A percentile compares a stretch with the other conserved stretches of the same genome.
Conservation (phyloP, 2,888 invertebrate species). For the Drosophila bunnanda region DNA sequence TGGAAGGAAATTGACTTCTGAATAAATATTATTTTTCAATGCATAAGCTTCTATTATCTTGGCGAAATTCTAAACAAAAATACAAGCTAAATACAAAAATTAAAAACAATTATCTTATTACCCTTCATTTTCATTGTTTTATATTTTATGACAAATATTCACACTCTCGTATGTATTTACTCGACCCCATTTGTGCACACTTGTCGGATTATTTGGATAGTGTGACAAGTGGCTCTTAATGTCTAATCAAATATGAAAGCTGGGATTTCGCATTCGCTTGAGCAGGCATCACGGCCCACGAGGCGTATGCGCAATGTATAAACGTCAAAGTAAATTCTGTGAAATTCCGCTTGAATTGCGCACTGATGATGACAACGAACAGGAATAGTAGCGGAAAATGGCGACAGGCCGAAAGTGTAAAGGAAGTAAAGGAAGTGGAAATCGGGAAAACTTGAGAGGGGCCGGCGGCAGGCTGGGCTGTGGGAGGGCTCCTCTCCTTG, state of each 20-base stretch:
- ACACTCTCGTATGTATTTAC: neutral
- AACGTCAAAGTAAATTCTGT: slow-evolving; percentile 72
- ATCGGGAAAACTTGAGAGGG: slow-evolving; percentile 8
- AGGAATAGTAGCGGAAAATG: slow-evolving; percentile 11
- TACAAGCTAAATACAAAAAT: too few species aligned
- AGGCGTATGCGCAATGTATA: slow-evolving; percentile 67
- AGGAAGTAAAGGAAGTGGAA: neutral
- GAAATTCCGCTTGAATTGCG: slow-evolving; percentile 73
- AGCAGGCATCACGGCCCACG: slow-evolving; percentile 52
- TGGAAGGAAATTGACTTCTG: neutral
- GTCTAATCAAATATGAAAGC: slow-evolving; percentile 62
- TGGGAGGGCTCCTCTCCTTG: neutral
- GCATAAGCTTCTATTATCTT: too few species aligned
- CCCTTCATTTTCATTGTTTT: neutral
- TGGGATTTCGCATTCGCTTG: slow-evolving; percentile 27
- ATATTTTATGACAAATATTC: neutral
- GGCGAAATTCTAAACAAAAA: too few species aligned
- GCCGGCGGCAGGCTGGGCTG: neutral
- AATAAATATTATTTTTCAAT: too few species aligned
- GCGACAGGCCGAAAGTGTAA: neutral
- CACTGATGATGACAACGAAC: slow-evolving; percentile 56
- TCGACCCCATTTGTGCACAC: neutral
- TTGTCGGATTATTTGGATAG: slow-evolving; percentile 25
- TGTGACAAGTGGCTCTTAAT: slow-evolving; percentile 52
- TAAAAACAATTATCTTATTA: neutral